phyloP scores from a whole-genome alignment of 2,888 invertebrate genomes.

The Drosophila melanosoma region DNA sequence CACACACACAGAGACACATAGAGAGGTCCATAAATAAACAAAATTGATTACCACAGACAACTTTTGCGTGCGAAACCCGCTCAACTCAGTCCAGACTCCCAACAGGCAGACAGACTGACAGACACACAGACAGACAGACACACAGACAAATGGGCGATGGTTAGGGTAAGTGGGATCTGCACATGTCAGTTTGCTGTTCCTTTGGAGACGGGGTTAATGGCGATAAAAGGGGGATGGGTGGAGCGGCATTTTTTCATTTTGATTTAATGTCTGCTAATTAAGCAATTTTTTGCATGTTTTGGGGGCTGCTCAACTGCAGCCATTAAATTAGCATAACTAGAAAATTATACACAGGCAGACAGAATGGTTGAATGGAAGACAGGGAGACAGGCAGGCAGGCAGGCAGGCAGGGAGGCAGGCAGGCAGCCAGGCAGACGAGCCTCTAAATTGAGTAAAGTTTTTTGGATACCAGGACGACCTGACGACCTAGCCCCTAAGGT shows the following conservation, averaged over 20 bases:
- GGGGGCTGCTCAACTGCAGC: constrained; percentile 64
- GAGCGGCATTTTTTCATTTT: constrained; percentile 69
- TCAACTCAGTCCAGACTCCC: constrained; percentile 26
- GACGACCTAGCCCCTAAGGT: constrained; percentile 63
- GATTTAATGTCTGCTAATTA: constrained; percentile 80
- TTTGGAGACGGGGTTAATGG: constrained; percentile 8
- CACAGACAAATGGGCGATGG: constrained; percentile 2
- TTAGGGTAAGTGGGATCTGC: constrained; percentile 54
- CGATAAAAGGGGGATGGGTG: background rate
- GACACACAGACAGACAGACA: background rate
- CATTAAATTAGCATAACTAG: constrained; percentile 80
- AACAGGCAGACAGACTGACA: constrained; percentile 18
- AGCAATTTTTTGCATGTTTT: constrained; percentile 68
- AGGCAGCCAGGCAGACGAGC: constrained; percentile 6
- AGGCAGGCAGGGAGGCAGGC: constrained; percentile 20
- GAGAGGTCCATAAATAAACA: constrained; percentile 75
- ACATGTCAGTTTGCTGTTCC: constrained; percentile 69
- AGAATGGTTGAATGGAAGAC: constrained; percentile 2
- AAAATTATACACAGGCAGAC: constrained; percentile 68
- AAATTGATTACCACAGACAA: constrained; percentile 79
- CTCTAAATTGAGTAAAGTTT: constrained; percentile 57
- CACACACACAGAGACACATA: constrained; percentile 19
- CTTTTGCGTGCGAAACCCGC: constrained; percentile 69
- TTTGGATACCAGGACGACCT: constrained; percentile 29
- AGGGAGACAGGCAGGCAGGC: constrained; percentile 2